Evolutionary conservation across 2,888 invertebrate genomes (phyloP).

Genomic region (Thecophora atra): DNA sequence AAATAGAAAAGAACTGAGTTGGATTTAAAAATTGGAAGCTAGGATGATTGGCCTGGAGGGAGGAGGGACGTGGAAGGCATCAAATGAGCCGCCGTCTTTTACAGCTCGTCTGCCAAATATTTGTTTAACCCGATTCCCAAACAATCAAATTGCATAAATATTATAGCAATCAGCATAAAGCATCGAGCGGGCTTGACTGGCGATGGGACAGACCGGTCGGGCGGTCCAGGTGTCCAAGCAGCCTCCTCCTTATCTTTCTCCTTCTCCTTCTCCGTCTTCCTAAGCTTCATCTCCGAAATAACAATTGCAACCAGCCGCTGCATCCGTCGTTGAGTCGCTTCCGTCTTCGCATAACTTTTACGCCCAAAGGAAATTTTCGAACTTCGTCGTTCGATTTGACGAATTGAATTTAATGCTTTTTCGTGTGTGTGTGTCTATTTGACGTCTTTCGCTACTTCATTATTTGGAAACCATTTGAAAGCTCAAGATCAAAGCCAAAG

Average conservation of each 20-base stretch:
- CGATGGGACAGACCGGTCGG: background rate
- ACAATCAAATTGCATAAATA: conserved; percentile 36
- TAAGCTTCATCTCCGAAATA: conserved; percentile 11
- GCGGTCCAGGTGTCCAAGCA: conserved; percentile 7
- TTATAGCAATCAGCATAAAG: conserved; percentile 27
- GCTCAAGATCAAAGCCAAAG: background rate
- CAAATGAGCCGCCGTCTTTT: conserved; percentile 20
- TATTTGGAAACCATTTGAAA: background rate
- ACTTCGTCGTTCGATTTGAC: conserved; percentile 29
- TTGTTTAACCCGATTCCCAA: conserved; percentile 28
- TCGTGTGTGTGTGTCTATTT: background rate
- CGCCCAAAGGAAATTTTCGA: conserved; percentile 28
- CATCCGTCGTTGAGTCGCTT: conserved; percentile 11
- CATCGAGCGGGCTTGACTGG: background rate
- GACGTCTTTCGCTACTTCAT: conserved; percentile 12
- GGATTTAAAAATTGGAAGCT: background rate
- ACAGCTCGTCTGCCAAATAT: conserved; percentile 26
- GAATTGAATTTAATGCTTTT: conserved; percentile 34
- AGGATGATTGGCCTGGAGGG: background rate
- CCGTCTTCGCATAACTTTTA: conserved; percentile 32
- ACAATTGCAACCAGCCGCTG: background rate
- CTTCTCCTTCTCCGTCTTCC: background rate
- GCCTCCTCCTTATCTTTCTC: background rate
- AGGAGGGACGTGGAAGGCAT: background rate
- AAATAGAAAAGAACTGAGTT: no score